These are phyloP conservation scores for Diorhabda carinulata DNA, from an alignment of 1,140 invertebrate genomes.

Conservation along the genomic window DNA sequence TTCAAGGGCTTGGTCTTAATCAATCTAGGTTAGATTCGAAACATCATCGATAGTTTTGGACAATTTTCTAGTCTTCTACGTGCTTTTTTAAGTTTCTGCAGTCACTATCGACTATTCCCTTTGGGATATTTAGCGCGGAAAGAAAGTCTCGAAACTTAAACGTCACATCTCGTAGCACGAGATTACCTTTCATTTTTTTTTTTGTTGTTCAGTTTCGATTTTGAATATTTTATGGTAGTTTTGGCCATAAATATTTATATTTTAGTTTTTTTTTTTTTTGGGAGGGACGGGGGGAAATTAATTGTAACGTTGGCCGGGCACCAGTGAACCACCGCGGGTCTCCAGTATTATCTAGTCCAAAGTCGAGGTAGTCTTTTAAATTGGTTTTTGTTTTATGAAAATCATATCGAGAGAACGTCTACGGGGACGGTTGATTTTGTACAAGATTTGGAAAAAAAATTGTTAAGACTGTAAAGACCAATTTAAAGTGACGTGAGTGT, in stretches of 20 bases:
- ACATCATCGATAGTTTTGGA: too few relatives aligned
- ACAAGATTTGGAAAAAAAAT: not conserved
- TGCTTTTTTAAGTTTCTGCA: too few relatives aligned
- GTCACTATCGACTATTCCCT: too few relatives aligned
- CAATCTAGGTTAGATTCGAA: too few relatives aligned
- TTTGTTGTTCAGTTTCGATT: not conserved
- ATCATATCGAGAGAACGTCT: not conserved
- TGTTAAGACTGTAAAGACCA: constrained; percentile 8
- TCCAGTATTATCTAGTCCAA: constrained; percentile 50
- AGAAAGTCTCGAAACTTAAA: too few relatives aligned
- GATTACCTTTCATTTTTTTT: not conserved
- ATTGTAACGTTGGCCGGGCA: constrained; percentile 20
- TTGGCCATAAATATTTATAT: not conserved
- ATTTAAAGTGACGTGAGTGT: constrained; percentile 16
- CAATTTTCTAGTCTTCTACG: too few relatives aligned
- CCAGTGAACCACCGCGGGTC: constrained; percentile 38
- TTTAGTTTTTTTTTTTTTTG: not conserved
- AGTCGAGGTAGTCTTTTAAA: constrained; percentile 24
- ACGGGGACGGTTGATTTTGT: not conserved
- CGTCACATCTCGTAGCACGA: too few relatives aligned
- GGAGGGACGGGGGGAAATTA: not conserved
- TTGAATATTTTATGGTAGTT: constrained; percentile 1
- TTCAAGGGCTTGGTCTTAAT: too few relatives aligned
- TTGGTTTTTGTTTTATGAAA: constrained; percentile 4
- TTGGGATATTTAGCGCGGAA: too few relatives aligned